Conservation (phyloP, 2,888 invertebrate genomes). For the Gymnoscelis rufifasciata region DNA sequence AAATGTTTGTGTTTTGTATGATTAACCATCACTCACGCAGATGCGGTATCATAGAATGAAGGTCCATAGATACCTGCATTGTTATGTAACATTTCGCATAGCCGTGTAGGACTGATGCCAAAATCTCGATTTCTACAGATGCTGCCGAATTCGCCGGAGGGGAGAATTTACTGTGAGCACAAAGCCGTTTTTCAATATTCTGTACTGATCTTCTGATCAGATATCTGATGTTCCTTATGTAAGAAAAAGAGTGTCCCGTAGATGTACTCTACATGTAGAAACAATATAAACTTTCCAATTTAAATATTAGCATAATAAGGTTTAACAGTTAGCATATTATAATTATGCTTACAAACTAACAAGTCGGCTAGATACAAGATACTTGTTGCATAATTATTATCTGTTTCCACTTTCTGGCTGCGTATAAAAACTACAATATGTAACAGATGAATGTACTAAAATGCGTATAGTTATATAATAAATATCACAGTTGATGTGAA, state of each 20-base stretch:
- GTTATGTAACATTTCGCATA: conserved; percentile 68
- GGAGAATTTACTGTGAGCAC: conserved; percentile 28
- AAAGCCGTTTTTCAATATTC: conserved; percentile 25
- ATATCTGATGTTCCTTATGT: too few species aligned
- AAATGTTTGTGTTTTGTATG: conserved; percentile 2
- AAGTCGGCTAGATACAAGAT: not conserved
- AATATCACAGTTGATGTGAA: conserved; percentile 4
- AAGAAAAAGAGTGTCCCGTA: too few species aligned
- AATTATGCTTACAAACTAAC: not conserved
- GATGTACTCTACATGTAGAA: too few species aligned
- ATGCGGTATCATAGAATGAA: conserved; percentile 24
- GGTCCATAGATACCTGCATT: conserved; percentile 57
- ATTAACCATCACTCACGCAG: not conserved
- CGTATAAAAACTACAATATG: conserved; percentile 15
- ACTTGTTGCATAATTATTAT: conserved; percentile 19
- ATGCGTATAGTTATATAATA: conserved; percentile 9
- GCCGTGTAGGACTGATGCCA: conserved; percentile 65
- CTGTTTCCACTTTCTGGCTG: conserved; percentile 32
- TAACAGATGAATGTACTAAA: conserved; percentile 13
- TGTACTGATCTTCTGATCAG: too few species aligned
- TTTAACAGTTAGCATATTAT: not conserved
- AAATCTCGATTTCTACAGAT: conserved; percentile 52
- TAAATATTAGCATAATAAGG: too few species aligned
- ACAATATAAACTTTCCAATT: too few species aligned
- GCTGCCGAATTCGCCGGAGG: conserved; percentile 31